Evolutionary conservation across 2,888 invertebrate species (phyloP).

Genomic region (Meghimatium bilineatum): DNA sequence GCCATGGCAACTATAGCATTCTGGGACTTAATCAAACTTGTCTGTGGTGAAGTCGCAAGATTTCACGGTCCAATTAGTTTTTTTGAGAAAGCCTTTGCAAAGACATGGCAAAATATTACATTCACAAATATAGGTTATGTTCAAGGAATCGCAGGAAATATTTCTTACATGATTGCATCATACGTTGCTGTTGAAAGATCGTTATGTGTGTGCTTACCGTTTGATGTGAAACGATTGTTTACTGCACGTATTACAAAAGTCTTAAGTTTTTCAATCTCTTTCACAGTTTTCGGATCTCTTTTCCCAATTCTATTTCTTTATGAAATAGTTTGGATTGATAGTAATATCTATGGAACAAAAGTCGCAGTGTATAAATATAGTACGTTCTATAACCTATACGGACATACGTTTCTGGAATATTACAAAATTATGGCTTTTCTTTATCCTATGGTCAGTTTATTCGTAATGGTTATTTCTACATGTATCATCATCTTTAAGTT

Average conservation of each 20-base stretch:
- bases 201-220: slow-evolving; percentile 13
- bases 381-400: neutral
- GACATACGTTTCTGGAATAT: neutral
- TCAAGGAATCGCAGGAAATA: neutral
- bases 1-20: slow-evolving; percentile 16
- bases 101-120: slow-evolving; percentile 11
- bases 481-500: neutral
- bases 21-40: neutral
- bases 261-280: neutral
- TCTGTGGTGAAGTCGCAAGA: neutral
- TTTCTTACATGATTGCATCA: slow-evolving; percentile 9
- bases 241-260: neutral
- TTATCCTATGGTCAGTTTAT: neutral
- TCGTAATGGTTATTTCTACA: neutral
- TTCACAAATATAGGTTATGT: neutral
- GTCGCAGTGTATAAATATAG: neutral
- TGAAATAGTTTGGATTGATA: slow-evolving; percentile 5
- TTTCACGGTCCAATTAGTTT: slow-evolving; percentile 5
- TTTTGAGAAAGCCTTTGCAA: neutral
- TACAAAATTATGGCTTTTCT: slow-evolving; percentile 15
- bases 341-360: neutral
- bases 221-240: neutral
- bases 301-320: neutral
- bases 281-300: neutral
- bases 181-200: slow-evolving; percentile 22